A percentile compares a stretch with the other conserved stretches of the same genome.
phyloP scores from a whole-genome alignment of 2,113 vertebrate genomes.

The Ochotona curzoniae region DNA sequence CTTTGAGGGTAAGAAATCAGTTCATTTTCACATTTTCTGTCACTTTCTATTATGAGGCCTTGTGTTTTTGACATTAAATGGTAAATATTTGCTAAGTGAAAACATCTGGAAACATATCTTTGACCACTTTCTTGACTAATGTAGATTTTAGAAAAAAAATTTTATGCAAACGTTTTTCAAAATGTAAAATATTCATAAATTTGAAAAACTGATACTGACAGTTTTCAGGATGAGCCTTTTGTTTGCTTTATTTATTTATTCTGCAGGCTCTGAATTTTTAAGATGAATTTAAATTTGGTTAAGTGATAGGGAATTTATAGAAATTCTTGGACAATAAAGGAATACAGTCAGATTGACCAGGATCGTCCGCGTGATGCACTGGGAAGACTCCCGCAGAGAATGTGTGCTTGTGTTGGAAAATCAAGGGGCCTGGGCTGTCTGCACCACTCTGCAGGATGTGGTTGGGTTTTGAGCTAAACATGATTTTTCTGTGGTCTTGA shows the following conservation, averaged over 20 bases:
- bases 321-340: not conserved
- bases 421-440: not conserved
- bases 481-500: conserved; percentile 8
- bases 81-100: not conserved
- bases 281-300: conserved; percentile 4
- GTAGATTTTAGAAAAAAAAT: not conserved
- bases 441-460: conserved; percentile 18
- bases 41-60: not conserved
- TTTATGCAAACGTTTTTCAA: not conserved
- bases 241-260: not conserved
- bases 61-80: not conserved
- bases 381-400: not conserved
- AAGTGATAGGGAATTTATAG: not conserved
- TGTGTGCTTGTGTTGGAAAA: not conserved
- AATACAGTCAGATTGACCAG: not conserved
- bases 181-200: not conserved
- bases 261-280: not conserved
- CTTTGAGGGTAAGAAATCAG: not conserved
- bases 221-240: not conserved
- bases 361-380: not conserved
- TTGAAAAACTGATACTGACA: not conserved
- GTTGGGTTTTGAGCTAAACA: conserved; percentile 17
- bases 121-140: conserved; percentile 6
- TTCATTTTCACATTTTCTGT: not conserved
- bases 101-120: not conserved